Evolutionary conservation across 30 jellyfish, hydroid and myxozoan species (phyloP), one percentile per base, ranked within the genome.

Genomic region (Hydra vulgaris): DNA sequence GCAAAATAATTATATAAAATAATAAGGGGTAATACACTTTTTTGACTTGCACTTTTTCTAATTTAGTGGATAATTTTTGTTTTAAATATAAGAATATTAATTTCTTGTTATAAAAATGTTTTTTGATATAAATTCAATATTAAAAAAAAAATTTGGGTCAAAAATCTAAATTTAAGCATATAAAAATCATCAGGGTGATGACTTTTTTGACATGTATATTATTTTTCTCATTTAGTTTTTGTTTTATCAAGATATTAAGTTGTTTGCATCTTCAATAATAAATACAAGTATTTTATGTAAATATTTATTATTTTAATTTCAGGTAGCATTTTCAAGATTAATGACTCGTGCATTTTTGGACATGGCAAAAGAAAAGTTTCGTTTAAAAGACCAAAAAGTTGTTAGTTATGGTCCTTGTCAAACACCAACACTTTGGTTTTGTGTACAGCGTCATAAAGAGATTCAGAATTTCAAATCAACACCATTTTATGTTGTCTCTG

Each of bases 341-440:
- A 78, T 78, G 85, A 78, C 85, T 4, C 25, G 78, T 7, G 66
- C 85, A 17, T 78, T 78, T 56, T 66, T 78, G n/a, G 79, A 78
- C 53, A 78, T 78, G 85, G 85, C 85, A 0, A 78, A 78, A 78
- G 78, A 53, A 21, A 78, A 78, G 23, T 78, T 78, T 22, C 83
- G 81, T 16, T 56, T 78, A 66, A 19, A 82, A 18, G 85, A 78
- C 18, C 85, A 78, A 56, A 53, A 56, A 78, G 85, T 78, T 20
- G 53, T 78, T 40, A 78, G 85, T 78, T 78, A 78, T 56, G 85
- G 85, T 17, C 85, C 85, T 1, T 78, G 85, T 53, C 85, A 78
- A 78, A 78, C 85, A 19, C 85, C 85, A 40, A 78, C 85, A 0
- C 53, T 78, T 19, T 78, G 85, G 85, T 78, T 78, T 78, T 78